Evolutionary conservation across 2,113 vertebrate species (phyloP).

Genomic region (Catharus minimus): DNA sequence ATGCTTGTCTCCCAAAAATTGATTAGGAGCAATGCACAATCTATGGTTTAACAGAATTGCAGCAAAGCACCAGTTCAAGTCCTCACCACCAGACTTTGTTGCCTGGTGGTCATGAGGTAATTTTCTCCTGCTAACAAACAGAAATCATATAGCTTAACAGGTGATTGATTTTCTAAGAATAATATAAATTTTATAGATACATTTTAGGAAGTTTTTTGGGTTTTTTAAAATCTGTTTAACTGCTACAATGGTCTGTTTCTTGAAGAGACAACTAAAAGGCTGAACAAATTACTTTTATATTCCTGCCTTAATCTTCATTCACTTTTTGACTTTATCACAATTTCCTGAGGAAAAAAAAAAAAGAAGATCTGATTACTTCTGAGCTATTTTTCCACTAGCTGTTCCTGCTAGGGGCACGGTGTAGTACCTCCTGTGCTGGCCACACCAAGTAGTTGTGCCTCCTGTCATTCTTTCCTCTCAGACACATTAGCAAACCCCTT

Average conservation of each 20-base stretch:
- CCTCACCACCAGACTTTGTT: neutral
- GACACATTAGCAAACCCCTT: neutral
- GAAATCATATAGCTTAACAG: neutral
- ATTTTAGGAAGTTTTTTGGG: neutral
- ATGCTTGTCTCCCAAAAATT: neutral
- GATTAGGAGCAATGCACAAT: neutral
- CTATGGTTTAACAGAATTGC: neutral
- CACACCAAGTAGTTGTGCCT: neutral
- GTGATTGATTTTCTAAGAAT: neutral
- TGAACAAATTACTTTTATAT: neutral
- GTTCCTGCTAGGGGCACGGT: neutral
- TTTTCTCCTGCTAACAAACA: neutral
- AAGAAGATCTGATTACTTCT: neutral
- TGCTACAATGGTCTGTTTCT: neutral
- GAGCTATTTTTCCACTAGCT: neutral
- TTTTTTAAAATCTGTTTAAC: neutral
- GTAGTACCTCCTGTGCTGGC: neutral
- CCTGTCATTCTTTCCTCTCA: neutral
- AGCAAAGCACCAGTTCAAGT: neutral
- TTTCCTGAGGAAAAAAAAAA: neutral
- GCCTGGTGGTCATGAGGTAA: neutral
- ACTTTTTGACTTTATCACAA: neutral
- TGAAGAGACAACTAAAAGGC: neutral
- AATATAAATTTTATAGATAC: neutral
- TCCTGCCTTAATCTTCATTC: neutral